Conservation (phyloP, 2,888 invertebrate species). For the Bruchidius siliquastri region DNA sequence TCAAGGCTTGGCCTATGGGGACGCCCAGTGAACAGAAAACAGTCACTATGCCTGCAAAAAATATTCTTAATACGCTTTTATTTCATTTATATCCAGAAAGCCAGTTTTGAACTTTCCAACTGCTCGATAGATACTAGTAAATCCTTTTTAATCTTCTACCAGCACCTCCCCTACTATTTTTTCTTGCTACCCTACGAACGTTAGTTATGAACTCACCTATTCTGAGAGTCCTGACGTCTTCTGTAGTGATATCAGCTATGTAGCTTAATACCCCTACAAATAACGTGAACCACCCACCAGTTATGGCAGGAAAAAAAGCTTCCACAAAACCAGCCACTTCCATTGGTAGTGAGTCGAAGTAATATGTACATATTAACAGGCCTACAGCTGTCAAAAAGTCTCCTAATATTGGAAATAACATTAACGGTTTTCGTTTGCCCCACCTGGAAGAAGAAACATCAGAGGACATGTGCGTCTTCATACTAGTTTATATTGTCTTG, state of each 20-base stretch:
- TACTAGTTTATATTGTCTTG: too few relatives aligned
- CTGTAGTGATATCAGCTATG: slow-evolving; percentile 79
- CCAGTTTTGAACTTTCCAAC: too few relatives aligned
- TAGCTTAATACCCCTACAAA: slow-evolving; percentile 88
- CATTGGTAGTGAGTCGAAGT: slow-evolving; percentile 73
- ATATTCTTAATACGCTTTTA: too few relatives aligned
- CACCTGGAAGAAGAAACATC: slow-evolving; percentile 36
- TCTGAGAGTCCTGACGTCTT: slow-evolving; percentile 76
- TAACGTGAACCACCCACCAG: slow-evolving; percentile 86
- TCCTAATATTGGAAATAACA: slow-evolving; percentile 76
- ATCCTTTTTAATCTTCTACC: too few relatives aligned
- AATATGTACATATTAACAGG: slow-evolving; percentile 73
- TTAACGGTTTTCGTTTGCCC: slow-evolving; percentile 72
- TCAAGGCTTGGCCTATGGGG: slow-evolving; percentile 83
- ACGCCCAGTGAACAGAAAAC: slow-evolving; percentile 84
- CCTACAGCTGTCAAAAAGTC: slow-evolving; percentile 76
- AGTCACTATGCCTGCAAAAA: slow-evolving; percentile 67
- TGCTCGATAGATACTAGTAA: too few relatives aligned
- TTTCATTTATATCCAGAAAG: too few relatives aligned
- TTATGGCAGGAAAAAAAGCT: slow-evolving; percentile 75
- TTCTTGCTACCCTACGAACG: too few relatives aligned
- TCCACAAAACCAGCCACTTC: slow-evolving; percentile 79
- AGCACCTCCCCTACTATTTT: too few relatives aligned
- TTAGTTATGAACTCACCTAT: slow-evolving; percentile 50
- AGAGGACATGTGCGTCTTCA: too few relatives aligned